These are phyloP conservation scores for Myotis planiceps DNA, from an alignment of 2,797 vertebrate genomes.

Conservation along the genomic window DNA sequence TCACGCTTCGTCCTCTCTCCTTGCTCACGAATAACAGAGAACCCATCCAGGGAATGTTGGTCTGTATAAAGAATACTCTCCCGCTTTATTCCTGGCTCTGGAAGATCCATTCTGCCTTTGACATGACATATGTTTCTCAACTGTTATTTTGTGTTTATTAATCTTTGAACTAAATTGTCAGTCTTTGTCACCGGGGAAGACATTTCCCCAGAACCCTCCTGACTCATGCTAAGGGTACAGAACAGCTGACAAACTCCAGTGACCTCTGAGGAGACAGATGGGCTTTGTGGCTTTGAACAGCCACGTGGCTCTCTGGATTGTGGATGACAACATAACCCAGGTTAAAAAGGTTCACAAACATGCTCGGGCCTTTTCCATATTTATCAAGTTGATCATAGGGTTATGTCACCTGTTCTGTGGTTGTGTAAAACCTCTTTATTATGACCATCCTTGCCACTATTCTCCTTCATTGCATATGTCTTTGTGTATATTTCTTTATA, in stretches of 20 bases:
- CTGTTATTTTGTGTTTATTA: neutral
- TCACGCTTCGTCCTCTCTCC: slow-evolving; percentile 55
- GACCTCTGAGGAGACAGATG: slow-evolving; percentile 60
- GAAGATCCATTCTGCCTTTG: neutral
- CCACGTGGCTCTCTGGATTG: neutral
- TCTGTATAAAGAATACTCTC: neutral
- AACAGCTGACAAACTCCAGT: slow-evolving; percentile 74
- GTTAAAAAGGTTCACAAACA: neutral
- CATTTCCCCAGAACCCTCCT: slow-evolving; percentile 56
- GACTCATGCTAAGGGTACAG: slow-evolving; percentile 61
- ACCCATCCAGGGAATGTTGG: neutral
- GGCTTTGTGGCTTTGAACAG: neutral
- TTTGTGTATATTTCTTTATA: neutral
- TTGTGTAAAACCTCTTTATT: neutral
- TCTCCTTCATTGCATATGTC: neutral
- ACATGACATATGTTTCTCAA: neutral
- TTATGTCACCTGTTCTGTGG: neutral
- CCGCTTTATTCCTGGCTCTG: neutral
- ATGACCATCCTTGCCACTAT: neutral
- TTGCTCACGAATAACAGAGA: slow-evolving; percentile 53
- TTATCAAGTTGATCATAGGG: neutral
- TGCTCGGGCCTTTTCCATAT: neutral
- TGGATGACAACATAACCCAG: neutral
- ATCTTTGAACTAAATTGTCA: slow-evolving; percentile 5
- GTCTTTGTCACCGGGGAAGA: slow-evolving; percentile 41